phyloP scores from a whole-genome alignment of 2,888 invertebrate species.

The Microctonus brassicae region DNA sequence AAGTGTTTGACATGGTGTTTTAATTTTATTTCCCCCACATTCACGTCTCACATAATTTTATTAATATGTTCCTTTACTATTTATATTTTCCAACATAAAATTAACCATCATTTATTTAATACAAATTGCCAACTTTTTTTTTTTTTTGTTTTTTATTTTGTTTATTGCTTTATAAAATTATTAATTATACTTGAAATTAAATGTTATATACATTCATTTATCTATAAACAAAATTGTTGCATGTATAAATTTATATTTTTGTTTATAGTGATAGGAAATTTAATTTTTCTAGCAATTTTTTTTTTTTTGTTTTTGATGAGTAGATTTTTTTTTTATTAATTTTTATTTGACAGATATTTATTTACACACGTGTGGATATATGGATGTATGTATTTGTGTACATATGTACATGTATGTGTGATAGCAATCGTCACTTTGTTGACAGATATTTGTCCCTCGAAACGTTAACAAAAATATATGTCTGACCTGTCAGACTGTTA shows the following conservation, averaged over 20 bases:
- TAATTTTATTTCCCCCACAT: no score
- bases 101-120: no score
- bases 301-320: conserved; percentile 1
- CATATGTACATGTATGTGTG: not conserved
- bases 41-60: no score
- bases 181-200: not conserved
- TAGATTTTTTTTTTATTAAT: conserved; percentile 43
- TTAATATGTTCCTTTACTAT: no score
- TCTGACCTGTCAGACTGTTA: not conserved
- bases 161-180: no score
- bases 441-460: conserved; percentile 6
- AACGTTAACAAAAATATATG: conserved; percentile 43
- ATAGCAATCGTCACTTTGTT: not conserved
- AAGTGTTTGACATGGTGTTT: no score
- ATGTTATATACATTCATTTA: not conserved
- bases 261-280: not conserved
- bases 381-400: not conserved
- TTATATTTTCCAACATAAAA: no score
- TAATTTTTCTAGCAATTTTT: not conserved
- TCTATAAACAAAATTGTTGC: not conserved
- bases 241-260: no score
- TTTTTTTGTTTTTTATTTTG: no score
- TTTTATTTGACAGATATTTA: conserved; percentile 47
- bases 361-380: conserved; percentile 1
- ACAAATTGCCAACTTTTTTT: no score